Evolutionary conservation across 2,888 invertebrate species (phyloP), one percentile per base, ranked within the genome.

Genomic region (Sinohyriopsis cumingii): DNA sequence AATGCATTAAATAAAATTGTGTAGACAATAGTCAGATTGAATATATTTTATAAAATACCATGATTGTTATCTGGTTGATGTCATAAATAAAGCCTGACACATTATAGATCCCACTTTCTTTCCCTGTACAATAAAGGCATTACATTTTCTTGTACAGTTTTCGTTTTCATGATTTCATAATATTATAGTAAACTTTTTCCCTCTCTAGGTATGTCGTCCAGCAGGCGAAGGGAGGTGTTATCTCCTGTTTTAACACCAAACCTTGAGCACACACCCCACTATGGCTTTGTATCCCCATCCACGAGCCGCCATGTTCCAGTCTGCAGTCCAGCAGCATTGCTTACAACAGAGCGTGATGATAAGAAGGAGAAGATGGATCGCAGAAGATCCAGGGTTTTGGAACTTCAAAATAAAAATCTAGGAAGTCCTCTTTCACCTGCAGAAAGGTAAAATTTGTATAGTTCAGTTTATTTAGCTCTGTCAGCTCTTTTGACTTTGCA

Each of bases 341-440:
- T 80, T 45, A 78, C 75, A 71, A 75, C 77, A 64, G 82, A 82
- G 74, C 87, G 89, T 69, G 87, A 90, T 82, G 90, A 90, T 76
- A 86, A 83, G 19, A 80, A 83, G 24, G 90, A 89, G 69, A 84
- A 82, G 72, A 82, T 82, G 54, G 88, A 87, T 25, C 83, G 89
- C 33, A 77, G 86, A 25, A 78, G 85, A 69, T 88, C 87, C 18
- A 80, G 84, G 54, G 82, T 86, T 45, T 78, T 87, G 69, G 87
- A 89, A 69, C 75, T 88, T 55, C 88, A 86, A 73, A 78, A 84
- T 56, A 81, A 79, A 66, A 75, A 77, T 60, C 67, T 84, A 59
- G 76, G 82, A n/a, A 89, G 87, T 78, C 87, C 88, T 22, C 79
- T 78, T 20, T 82, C 87, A 20, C 81, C 85, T 18, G 77, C 85